phyloP scores from a whole-genome alignment of 2,113 vertebrate species.

The Parus major region DNA sequence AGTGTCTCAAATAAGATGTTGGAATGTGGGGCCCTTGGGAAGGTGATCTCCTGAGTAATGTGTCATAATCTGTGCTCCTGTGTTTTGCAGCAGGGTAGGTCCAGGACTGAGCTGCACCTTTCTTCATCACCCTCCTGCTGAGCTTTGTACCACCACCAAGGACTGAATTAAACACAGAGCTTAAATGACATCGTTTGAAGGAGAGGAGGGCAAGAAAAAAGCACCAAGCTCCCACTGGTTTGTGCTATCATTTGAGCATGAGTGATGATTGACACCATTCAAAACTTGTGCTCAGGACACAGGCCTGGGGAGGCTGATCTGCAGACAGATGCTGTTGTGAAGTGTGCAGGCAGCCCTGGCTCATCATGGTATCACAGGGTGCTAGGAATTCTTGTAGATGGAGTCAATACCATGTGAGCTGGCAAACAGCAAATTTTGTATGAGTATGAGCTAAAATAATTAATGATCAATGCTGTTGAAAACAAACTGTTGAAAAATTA shows the following conservation, averaged over 20 bases:
- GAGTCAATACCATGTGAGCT: neutral
- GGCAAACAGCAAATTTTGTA: neutral
- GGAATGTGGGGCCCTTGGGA: neutral
- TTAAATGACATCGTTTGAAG: neutral
- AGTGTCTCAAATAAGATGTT: neutral
- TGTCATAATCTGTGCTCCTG: accelerated
- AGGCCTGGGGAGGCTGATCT: neutral
- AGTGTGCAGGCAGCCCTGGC: neutral
- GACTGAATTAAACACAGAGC: neutral
- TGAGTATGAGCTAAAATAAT: neutral
- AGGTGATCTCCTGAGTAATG: neutral
- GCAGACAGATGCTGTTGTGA: neutral
- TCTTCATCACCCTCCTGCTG: neutral
- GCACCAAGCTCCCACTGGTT: neutral
- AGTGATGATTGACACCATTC: neutral
- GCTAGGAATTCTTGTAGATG: neutral
- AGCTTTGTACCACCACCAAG: neutral
- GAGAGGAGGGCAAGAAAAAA: accelerated
- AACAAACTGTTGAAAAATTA: neutral
- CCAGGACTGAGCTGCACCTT: neutral
- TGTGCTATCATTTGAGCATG: neutral
- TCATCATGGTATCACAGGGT: neutral
- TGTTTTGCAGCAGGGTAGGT: neutral
- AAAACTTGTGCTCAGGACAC: neutral
- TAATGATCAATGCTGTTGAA: neutral